Evolutionary conservation across 1,140 invertebrate genomes (phyloP).

Genomic region (Armadillidium nasatum): DNA sequence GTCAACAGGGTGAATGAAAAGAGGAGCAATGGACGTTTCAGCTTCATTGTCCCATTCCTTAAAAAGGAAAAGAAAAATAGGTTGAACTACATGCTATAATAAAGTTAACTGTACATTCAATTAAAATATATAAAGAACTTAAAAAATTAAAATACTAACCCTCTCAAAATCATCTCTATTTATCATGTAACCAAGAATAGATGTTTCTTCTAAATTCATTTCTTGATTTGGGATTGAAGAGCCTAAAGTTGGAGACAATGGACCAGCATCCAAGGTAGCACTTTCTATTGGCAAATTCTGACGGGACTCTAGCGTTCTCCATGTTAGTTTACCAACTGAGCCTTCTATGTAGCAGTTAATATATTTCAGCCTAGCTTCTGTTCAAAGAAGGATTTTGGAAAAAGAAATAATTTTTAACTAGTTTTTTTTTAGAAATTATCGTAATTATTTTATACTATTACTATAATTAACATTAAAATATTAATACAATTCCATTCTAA

Average conservation of each 20-base stretch:
- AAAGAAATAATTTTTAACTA: no score
- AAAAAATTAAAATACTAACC: constrained; percentile 50
- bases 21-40: constrained; percentile 39
- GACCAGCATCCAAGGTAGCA: constrained; percentile 70
- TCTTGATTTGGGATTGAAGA: constrained; percentile 69
- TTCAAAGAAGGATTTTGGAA: constrained; percentile 34
- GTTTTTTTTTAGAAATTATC: no score
- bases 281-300: constrained; percentile 42
- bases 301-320: constrained; percentile 55
- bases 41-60: constrained; percentile 45
- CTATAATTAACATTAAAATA: no score
- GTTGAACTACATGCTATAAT: not conserved
- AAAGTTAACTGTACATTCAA: not conserved
- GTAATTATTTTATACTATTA: no score
- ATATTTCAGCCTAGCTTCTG: constrained; percentile 89
- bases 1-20: constrained; percentile 42
- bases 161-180: constrained; percentile 93
- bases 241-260: constrained; percentile 68
- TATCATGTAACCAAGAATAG: constrained; percentile 88
- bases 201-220: constrained; percentile 71
- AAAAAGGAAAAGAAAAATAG: not conserved
- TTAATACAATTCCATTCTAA: no score
- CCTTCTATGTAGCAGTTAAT: constrained; percentile 81
- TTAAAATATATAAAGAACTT: not conserved
- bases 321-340: constrained; percentile 78